Percentiles rank a stretch among this genome's conserved stretches.
Evolutionary conservation across 2,888 invertebrate genomes (phyloP).

Genomic region (Augiades crinisus): DNA sequence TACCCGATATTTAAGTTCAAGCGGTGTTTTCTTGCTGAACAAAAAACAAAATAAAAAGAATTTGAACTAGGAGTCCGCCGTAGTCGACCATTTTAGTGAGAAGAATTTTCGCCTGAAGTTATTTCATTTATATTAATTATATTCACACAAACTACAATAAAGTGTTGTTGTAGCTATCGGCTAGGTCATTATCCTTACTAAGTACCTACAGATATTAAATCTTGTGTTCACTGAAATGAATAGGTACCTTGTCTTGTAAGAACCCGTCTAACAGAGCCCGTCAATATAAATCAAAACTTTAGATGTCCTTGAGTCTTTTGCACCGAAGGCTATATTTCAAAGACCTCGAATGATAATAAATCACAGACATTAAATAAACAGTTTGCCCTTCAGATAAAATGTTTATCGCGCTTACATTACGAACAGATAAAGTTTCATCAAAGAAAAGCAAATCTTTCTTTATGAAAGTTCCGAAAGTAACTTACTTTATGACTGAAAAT

Average conservation of each 20-base stretch:
- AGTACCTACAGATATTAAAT: too few relatives aligned
- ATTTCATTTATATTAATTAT: too few relatives aligned
- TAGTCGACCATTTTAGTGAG: too few relatives aligned
- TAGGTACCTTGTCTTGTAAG: background rate
- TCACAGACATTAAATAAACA: conserved; percentile 23
- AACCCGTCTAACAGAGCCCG: background rate
- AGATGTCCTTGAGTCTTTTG: background rate
- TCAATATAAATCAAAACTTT: conserved; percentile 19
- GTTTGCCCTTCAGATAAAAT: conserved; percentile 19
- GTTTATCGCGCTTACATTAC: conserved; percentile 23
- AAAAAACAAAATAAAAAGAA: too few relatives aligned
- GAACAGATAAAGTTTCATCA: conserved; percentile 15
- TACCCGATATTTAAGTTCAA: too few relatives aligned
- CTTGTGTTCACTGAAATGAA: too few relatives aligned
- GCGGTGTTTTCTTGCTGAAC: too few relatives aligned
- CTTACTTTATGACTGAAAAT: background rate
- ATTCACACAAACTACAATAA: too few relatives aligned
- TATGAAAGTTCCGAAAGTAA: conserved; percentile 12
- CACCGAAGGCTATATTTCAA: conserved; percentile 6
- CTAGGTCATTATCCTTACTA: too few relatives aligned
- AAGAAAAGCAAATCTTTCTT: conserved; percentile 24
- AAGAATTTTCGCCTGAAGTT: too few relatives aligned
- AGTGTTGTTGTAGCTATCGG: too few relatives aligned
- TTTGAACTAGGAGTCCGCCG: too few relatives aligned
- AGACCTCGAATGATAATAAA: conserved; percentile 19